Percentiles rank a stretch among this genome's conserved stretches.
Evolutionary conservation across 2,113 vertebrate species (phyloP).

Genomic region (Salvelinus namaycush): DNA sequence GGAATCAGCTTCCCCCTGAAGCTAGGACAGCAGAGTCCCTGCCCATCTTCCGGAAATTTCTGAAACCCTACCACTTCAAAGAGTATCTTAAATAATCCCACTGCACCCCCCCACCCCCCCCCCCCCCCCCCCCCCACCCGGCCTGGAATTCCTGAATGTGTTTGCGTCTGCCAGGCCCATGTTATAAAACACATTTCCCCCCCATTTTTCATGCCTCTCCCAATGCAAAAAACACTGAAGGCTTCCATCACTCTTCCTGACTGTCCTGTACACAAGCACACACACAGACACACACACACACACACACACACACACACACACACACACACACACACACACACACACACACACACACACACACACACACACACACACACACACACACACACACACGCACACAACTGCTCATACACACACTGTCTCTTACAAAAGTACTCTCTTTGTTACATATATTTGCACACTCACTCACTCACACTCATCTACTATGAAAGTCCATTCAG

Average conservation of each 20-base stretch:
- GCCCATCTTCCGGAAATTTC: no score
- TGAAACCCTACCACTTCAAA: no score
- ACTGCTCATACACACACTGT: constrained; percentile 6
- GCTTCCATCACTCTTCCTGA: constrained; percentile 23
- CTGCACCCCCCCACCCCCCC: no score
- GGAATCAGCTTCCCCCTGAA: no score
- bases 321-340: background rate
- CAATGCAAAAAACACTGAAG: constrained; percentile 42
- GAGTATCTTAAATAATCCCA: no score
- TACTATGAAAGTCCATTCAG: constrained; percentile 6
- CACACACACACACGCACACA: constrained; percentile 2
- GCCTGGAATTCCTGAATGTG: constrained; percentile 66
- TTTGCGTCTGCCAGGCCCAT: constrained; percentile 40
- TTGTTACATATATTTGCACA: background rate
- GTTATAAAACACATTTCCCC: constrained; percentile 71
- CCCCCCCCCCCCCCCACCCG: no score
- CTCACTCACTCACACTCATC: background rate
- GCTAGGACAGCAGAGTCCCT: no score
- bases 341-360: background rate
- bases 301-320: background rate
- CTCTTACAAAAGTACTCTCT: constrained; percentile 8
- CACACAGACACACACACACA: background rate
- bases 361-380: background rate
- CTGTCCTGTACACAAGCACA: background rate
- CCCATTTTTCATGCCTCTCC: constrained; percentile 54